Evolutionary conservation across 2,113 vertebrate genomes (phyloP), one percentile per base, ranked within the genome.

Genomic region (Meriones unguiculatus): DNA sequence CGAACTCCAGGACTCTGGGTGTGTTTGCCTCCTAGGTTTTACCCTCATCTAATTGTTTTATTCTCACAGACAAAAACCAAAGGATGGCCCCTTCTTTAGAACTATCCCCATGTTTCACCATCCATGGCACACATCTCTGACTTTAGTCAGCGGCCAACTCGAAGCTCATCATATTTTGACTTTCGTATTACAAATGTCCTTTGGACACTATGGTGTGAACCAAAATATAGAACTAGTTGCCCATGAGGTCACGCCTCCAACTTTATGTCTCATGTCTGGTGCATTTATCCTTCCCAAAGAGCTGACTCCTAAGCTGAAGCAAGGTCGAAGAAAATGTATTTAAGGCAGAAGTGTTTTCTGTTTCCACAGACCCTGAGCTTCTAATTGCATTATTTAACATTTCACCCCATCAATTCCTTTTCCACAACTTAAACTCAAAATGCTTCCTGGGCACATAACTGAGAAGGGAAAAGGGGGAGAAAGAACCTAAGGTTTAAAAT

Each of bases 311-410:
- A 41, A 35, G 35, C 46, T 59, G 50, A 41, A 52, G 41, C 70
- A 65, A 52, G 9, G 57, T 32, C 88, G 87, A 57, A 89, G 87
- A 54, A 62, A 89, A 80, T 4, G 22, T 24, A 38, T 22, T 35
- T 57, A 75, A 70, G 18, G 38, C 24, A 67, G 28, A 1, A 50
- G 8, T 2, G 22, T 35, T 77, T 80, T 82, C 54, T 75, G 28
- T 59, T 90, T 67, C 88, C 10, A 86, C 5, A 69, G 59, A 52
- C 87, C 41, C 89, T 20, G 38, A 90, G 50, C 22, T 94, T 70
- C 57, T 91, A 77, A 85, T n/a, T 54, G 30, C 62, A 89, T 46
- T 32, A 46, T 76, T 87, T 89, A 93, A 46, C 52, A 80, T 77
- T 87, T 95, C 13, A 62, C 65, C 12, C 64, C 38, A 78, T 72